phyloP scores from a whole-genome alignment of 64 coral and sea anemone genomes.

The Pocillopora damicornis region DNA sequence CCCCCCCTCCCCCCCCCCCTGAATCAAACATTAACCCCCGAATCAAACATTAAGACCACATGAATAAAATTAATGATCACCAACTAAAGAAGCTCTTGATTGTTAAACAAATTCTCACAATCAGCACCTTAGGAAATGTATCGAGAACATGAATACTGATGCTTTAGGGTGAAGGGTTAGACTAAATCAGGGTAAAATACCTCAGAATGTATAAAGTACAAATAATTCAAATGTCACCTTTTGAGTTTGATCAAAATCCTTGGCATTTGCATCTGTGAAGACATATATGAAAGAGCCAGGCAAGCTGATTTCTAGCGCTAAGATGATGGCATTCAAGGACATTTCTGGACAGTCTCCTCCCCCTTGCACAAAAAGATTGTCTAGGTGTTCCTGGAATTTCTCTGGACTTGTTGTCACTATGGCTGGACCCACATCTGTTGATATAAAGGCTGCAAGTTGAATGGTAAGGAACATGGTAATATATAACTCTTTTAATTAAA shows the following conservation, averaged over 20 bases:
- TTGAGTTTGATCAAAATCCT: conserved; percentile 66
- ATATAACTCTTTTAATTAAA: not conserved
- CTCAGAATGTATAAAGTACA: not conserved
- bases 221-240: not conserved
- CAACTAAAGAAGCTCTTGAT: no score
- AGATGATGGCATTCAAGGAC: conserved; percentile 71
- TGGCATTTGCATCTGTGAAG: conserved; percentile 94
- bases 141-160: no score
- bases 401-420: conserved; percentile 56
- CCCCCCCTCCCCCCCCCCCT: no score
- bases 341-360: conserved; percentile 95
- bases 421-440: conserved; percentile 80
- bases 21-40: no score
- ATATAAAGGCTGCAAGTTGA: not conserved
- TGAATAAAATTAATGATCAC: no score
- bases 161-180: not conserved
- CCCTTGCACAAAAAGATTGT: conserved; percentile 70
- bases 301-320: conserved; percentile 85
- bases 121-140: no score
- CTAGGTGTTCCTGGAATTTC: conserved; percentile 56
- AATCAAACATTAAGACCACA: no score
- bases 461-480: not conserved
- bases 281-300: conserved; percentile 93
- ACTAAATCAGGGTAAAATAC: not conserved
- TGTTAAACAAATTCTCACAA: no score